Conservation (phyloP, 2,888 invertebrate genomes). For the Pachliopta kotzebuea region DNA sequence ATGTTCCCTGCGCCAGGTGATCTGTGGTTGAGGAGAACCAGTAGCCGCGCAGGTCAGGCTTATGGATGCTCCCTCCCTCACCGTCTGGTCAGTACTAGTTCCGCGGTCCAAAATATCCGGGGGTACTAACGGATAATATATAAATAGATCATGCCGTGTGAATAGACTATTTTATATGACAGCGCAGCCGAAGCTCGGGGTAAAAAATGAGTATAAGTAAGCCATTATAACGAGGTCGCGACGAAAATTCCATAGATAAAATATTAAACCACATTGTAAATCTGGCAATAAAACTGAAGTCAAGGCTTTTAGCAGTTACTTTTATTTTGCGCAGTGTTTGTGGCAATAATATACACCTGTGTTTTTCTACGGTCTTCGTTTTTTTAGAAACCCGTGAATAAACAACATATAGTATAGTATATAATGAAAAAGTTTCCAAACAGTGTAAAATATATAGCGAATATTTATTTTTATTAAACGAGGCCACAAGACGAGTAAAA, state of each 20-base stretch:
- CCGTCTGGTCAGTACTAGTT: slow-evolving; percentile 92
- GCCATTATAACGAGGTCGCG: slow-evolving; percentile 27
- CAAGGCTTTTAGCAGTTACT: slow-evolving; percentile 17
- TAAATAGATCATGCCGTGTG: slow-evolving; percentile 30
- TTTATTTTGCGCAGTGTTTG: slow-evolving; percentile 23
- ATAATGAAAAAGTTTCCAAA: neutral
- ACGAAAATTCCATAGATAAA: slow-evolving; percentile 25
- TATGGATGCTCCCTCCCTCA: slow-evolving; percentile 91
- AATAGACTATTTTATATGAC: slow-evolving; percentile 22
- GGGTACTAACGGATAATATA: slow-evolving; percentile 80
- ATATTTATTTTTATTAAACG: no score
- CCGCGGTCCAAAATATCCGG: slow-evolving; percentile 92
- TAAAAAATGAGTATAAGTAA: slow-evolving; percentile 26
- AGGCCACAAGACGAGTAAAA: no score
- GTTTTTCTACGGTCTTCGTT: slow-evolving; percentile 1
- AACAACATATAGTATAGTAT: neutral
- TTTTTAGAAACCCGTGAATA: neutral
- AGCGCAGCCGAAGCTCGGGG: slow-evolving; percentile 10
- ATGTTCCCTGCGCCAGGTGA: slow-evolving; percentile 93
- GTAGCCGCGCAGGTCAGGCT: slow-evolving; percentile 92
- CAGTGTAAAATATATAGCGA: neutral
- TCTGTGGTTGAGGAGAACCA: slow-evolving; percentile 92
- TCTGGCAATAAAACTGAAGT: slow-evolving; percentile 22
- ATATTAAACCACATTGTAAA: slow-evolving; percentile 28
- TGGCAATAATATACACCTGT: slow-evolving; percentile 10